These are phyloP conservation scores for Lethrus apterus DNA, from an alignment of 1,140 invertebrate species.

Conservation along the genomic window DNA sequence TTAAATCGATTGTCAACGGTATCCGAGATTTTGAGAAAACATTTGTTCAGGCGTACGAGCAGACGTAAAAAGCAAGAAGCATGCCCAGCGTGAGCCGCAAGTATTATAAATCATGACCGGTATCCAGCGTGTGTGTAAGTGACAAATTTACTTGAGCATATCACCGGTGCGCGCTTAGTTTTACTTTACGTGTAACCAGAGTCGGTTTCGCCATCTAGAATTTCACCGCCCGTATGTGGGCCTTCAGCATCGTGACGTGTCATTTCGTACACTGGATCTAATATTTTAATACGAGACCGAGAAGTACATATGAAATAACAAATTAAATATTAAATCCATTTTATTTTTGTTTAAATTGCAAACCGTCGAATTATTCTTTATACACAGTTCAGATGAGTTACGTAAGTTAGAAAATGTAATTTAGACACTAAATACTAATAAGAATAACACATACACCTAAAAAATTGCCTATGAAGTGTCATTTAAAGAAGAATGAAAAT, in stretches of 20 bases:
- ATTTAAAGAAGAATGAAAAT: too few relatives aligned
- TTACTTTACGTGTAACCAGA: constrained; percentile 14
- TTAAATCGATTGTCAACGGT: neutral
- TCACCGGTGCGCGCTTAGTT: constrained; percentile 10
- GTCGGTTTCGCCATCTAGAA: constrained; percentile 13
- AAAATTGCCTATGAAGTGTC: too few relatives aligned
- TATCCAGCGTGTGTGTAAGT: constrained; percentile 12
- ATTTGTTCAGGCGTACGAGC: constrained; percentile 2
- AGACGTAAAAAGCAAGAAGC: constrained; percentile 11
- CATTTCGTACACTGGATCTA: constrained; percentile 10
- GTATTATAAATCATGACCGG: constrained; percentile 13
- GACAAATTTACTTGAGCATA: constrained; percentile 14
- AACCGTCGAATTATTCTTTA: too few relatives aligned
- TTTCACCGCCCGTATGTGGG: constrained; percentile 14
- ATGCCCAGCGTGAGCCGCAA: constrained; percentile 10
- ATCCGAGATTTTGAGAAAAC: constrained; percentile 6
- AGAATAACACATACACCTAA: too few relatives aligned
- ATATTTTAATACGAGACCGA: too few relatives aligned
- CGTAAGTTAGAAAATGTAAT: too few relatives aligned
- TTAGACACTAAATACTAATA: too few relatives aligned
- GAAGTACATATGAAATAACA: too few relatives aligned
- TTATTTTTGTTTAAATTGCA: too few relatives aligned
- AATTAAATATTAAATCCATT: too few relatives aligned
- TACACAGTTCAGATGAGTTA: too few relatives aligned
- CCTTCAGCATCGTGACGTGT: constrained; percentile 12